These are phyloP conservation scores for Papilio helenus DNA, from an alignment of 1,140 invertebrate genomes.

Conservation along the genomic window DNA sequence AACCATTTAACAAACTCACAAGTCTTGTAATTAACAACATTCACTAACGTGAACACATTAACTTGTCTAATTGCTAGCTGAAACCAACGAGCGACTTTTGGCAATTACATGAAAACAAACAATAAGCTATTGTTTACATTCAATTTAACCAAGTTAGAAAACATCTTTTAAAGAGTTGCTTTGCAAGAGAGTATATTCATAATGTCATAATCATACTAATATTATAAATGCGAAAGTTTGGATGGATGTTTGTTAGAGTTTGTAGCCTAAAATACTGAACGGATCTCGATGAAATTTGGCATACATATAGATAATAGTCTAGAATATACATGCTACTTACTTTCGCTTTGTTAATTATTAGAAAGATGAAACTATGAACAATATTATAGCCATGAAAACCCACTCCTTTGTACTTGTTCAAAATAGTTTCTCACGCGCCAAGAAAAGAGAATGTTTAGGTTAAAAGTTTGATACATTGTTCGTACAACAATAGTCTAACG, in stretches of 20 bases:
- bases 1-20: neutral
- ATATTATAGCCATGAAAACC: neutral
- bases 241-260: no score
- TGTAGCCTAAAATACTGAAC: no score
- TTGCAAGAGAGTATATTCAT: no score
- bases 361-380: neutral
- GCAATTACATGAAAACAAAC: neutral
- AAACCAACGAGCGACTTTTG: neutral
- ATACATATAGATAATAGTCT: no score
- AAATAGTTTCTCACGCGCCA: neutral
- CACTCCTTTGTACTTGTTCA: neutral
- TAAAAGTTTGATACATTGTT: conserved; percentile 4
- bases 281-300: no score
- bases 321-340: no score
- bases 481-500: neutral
- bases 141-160: no score
- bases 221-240: no score
- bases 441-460: neutral
- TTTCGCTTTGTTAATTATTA: neutral
- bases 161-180: no score
- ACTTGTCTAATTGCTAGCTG: neutral
- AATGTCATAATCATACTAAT: no score
- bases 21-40: neutral
- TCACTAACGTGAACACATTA: neutral
- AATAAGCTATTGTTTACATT: neutral